phyloP scores from a whole-genome alignment of 2,797 vertebrate genomes.

The Sparus aurata region DNA sequence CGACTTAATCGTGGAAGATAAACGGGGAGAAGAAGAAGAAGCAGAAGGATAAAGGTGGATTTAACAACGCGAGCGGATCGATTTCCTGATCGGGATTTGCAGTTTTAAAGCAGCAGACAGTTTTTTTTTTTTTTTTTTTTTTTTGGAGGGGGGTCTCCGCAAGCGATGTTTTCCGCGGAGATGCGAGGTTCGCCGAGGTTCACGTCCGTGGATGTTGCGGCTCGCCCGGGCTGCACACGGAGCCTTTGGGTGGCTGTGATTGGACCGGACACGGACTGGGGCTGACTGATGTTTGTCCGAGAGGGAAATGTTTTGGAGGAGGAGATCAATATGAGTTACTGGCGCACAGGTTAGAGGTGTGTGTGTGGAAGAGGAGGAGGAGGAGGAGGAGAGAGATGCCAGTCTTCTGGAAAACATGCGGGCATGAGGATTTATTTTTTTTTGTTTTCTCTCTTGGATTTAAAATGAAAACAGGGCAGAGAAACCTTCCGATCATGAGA shows the following conservation, averaged over 20 bases:
- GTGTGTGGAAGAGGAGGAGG: conserved; percentile 27
- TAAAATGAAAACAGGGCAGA: conserved; percentile 10
- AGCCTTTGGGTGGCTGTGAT: conserved; percentile 74
- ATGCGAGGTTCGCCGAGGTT: conserved; percentile 69
- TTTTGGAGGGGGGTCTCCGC: conserved; percentile 14
- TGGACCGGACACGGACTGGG: conserved; percentile 85
- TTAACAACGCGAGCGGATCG: conserved; percentile 47
- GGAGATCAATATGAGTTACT: conserved; percentile 73
- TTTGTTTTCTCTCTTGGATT: conserved; percentile 30
- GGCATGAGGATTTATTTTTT: conserved; percentile 17
- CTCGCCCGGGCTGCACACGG: conserved; percentile 71
- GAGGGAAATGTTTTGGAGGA: conserved; percentile 67
- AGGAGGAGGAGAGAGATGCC: no score
- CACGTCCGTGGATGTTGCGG: conserved; percentile 71
- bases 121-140: neutral
- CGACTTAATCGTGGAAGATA: conserved; percentile 17
- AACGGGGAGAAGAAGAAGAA: neutral
- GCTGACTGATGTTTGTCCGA: conserved; percentile 76
- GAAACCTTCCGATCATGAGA: neutral
- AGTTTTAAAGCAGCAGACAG: conserved; percentile 18
- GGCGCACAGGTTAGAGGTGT: conserved; percentile 22
- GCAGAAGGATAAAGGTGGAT: neutral
- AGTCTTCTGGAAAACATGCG: conserved; percentile 26
- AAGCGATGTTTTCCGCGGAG: conserved; percentile 71
- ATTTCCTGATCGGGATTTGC: conserved; percentile 42